Base-by-base conservation (phyloP, 2,113 vertebrate genomes). In the Glaucidium brasilianum region DNA sequence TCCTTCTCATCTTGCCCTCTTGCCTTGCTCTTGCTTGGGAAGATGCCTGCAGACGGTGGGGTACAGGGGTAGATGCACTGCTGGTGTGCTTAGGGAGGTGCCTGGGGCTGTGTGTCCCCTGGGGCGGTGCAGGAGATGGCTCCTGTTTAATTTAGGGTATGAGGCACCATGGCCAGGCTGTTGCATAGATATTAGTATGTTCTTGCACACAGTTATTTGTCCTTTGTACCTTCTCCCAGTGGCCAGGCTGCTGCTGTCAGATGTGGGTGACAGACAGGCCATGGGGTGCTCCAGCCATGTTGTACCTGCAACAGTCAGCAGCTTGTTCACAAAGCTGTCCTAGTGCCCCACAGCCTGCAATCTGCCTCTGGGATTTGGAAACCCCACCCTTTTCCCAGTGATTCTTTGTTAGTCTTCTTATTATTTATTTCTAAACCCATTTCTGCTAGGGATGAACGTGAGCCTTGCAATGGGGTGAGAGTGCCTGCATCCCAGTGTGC, bases 41-140 rank as follows among this genome's bases (percentile, higher is more conserved):
- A 35, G 86, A 21, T 30, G 20, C 30, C 1, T 9, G 19, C 41
- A 56, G 41, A n/a, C 6, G 5, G 0, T 2, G 4, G 41, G 41
- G 4, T 35, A 5, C 4, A 10, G 67, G 3, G 15, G 39, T 6
- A n/a, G 67, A 26, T 3, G 2, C 10, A 5, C 0, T 11, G n/a
- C 50, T 26, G 56, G n/a, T 20, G 39, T 34, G 49, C 41, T 56
- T 16, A 26, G 58, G 49, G 39, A 35, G n/a, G 10, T 35, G 30
- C 29, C 59, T 21, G 4, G 58, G 67, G 58, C 67, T 64, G n/a
- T 41, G 4, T 15, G 41, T 41, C 25, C 43, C 25, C 41, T 64
- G 55, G 25, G 15, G 27, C 5, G 4, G n/a, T 7, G 18, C 29
- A 25, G 49, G 45, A 23, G 34, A 7, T 34, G 45, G 63, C 16